Evolutionary conservation across 2,888 invertebrate genomes (phyloP).

Genomic region (Meiosimyza decipiens): DNA sequence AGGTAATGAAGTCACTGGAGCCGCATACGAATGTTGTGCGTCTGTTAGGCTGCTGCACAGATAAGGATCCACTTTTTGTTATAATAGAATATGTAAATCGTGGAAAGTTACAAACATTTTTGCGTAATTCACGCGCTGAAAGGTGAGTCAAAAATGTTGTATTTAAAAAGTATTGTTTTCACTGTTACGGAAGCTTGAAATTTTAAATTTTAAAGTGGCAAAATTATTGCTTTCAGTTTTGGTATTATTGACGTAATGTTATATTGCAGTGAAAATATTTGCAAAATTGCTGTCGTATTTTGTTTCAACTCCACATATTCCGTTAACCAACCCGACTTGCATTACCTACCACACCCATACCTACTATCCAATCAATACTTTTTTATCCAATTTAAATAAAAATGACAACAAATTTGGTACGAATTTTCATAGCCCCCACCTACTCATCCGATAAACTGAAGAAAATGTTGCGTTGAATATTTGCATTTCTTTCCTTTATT

Average conservation of each 20-base stretch:
- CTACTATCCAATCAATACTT: not conserved
- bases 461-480: not conserved
- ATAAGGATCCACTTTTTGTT: slow-evolving; percentile 90
- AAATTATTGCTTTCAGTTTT: not conserved
- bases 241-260: too few species aligned
- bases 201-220: not conserved
- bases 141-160: slow-evolving; percentile 63
- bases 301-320: too few species aligned
- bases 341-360: too few species aligned
- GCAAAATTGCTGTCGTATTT: too few species aligned
- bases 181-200: not conserved
- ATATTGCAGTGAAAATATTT: too few species aligned
- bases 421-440: not conserved
- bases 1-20: slow-evolving; percentile 92
- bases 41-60: slow-evolving; percentile 89
- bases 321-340: too few species aligned
- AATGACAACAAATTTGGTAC: not conserved
- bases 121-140: slow-evolving; percentile 86
- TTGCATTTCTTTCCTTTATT: slow-evolving; percentile 3
- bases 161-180: too few species aligned
- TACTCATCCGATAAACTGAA: not conserved
- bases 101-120: slow-evolving; percentile 90
- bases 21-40: slow-evolving; percentile 91
- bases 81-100: slow-evolving; percentile 91
- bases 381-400: slow-evolving; percentile 2